These are phyloP conservation scores for Scaptomyza tumidula DNA, from an alignment of 2,888 invertebrate genomes.

Conservation along the genomic window DNA sequence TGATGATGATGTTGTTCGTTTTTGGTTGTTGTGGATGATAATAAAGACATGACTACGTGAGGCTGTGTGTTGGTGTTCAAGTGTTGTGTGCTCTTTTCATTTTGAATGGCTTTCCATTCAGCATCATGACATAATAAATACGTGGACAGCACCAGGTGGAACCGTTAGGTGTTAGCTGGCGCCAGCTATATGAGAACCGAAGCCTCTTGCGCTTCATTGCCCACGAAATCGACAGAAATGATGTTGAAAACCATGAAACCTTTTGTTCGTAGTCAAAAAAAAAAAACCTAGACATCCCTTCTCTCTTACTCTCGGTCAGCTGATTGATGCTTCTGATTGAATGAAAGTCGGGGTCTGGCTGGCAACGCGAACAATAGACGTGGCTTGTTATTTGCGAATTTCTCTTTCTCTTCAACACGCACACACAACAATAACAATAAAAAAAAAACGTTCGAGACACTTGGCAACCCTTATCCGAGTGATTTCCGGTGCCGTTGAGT, in stretches of 20 bases:
- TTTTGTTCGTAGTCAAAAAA: conserved; percentile 23
- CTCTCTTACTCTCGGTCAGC: not conserved
- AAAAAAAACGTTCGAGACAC: conserved; percentile 19
- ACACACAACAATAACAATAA: conserved; percentile 37
- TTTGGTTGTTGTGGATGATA: conserved; percentile 22
- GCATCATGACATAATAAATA: conserved; percentile 76
- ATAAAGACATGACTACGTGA: conserved; percentile 22
- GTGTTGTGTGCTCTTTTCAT: conserved; percentile 16
- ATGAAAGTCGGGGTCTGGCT: conserved; percentile 29
- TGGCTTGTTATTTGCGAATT: conserved; percentile 3
- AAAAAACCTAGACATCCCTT: not conserved
- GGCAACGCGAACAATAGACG: conserved; percentile 35
- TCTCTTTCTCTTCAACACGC: not conserved
- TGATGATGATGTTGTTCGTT: not conserved
- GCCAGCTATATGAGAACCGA: conserved; percentile 15
- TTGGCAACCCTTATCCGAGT: conserved; percentile 25
- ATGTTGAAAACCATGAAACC: conserved; percentile 63
- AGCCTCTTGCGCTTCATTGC: conserved; percentile 67
- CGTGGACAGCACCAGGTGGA: conserved; percentile 33
- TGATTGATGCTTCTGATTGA: conserved; percentile 64
- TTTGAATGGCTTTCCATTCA: conserved; percentile 47
- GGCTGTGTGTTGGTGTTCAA: conserved; percentile 13
- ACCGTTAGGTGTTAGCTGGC: conserved; percentile 39
- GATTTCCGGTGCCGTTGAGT: conserved; percentile 34
- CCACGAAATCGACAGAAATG: conserved; percentile 75